phyloP scores from a whole-genome alignment of 2,888 invertebrate genomes.

The Malacosoma neustria region DNA sequence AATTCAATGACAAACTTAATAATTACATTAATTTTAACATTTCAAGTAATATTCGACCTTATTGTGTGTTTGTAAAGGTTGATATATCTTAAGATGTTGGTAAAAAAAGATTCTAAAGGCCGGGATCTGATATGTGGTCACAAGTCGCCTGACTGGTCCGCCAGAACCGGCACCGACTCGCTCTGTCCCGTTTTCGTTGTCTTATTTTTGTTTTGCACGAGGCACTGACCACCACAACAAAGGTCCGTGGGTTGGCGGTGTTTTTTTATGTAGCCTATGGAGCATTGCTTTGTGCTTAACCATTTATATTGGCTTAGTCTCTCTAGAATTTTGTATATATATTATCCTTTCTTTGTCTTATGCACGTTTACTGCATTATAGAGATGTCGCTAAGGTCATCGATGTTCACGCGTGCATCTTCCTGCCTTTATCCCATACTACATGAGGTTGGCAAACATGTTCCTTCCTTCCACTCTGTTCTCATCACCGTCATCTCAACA shows the following conservation, averaged over 20 bases:
- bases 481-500: too few relatives aligned
- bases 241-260: slow-evolving; percentile 48
- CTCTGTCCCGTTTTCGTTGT: slow-evolving; percentile 54
- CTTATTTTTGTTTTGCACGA: slow-evolving; percentile 68
- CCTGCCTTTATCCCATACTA: too few relatives aligned
- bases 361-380: too few relatives aligned
- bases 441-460: too few relatives aligned
- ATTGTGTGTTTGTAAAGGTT: slow-evolving; percentile 17
- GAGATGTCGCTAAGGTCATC: too few relatives aligned
- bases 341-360: too few relatives aligned
- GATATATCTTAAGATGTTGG: slow-evolving; percentile 10
- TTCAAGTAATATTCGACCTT: slow-evolving; percentile 16
- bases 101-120: slow-evolving; percentile 20
- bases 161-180: slow-evolving; percentile 45
- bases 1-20: not conserved
- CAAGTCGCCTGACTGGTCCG: slow-evolving; percentile 56
- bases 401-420: too few relatives aligned
- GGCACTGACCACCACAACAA: slow-evolving; percentile 74
- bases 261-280: slow-evolving; percentile 45
- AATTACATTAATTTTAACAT: slow-evolving; percentile 1
- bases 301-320: not conserved
- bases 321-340: too few relatives aligned
- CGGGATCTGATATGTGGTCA: slow-evolving; percentile 46
- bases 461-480: too few relatives aligned
- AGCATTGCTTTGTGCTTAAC: slow-evolving; percentile 16